Conservation (phyloP, 2,888 invertebrate species). For the Folsomia manolachei region DNA sequence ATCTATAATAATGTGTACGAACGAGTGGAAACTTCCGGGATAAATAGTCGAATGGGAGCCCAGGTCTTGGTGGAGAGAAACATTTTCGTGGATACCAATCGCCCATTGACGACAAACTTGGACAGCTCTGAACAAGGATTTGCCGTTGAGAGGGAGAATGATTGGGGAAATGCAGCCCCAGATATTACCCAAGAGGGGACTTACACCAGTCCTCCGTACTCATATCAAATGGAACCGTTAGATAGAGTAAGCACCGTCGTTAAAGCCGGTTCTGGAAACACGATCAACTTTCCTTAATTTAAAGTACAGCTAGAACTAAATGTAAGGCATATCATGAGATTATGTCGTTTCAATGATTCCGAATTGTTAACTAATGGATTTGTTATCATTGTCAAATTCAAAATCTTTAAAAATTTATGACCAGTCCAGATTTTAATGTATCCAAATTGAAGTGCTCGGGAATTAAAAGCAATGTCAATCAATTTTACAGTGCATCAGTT, state of each 20-base stretch:
- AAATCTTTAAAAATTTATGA: too few species aligned
- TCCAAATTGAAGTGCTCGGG: too few species aligned
- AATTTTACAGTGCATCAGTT: too few species aligned
- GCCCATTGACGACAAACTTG: conserved; percentile 14
- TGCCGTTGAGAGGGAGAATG: conserved; percentile 23
- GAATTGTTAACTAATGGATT: too few species aligned
- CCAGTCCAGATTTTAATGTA: too few species aligned
- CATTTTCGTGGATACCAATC: conserved; percentile 6
- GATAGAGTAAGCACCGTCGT: background rate
- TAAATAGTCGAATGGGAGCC: conserved; percentile 24
- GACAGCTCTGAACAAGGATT: conserved; percentile 19
- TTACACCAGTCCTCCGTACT: conserved; percentile 18
- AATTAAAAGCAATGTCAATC: too few species aligned
- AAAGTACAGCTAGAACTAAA: too few species aligned
- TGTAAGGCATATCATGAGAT: too few species aligned
- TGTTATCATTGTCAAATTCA: too few species aligned
- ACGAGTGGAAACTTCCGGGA: conserved; percentile 14
- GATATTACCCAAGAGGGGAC: conserved; percentile 21
- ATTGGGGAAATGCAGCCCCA: background rate
- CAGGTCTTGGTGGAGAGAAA: conserved; percentile 23
- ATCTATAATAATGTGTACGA: conserved; percentile 25
- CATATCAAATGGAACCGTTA: background rate
- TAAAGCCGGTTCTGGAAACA: conserved; percentile 11
- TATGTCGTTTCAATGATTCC: too few species aligned
- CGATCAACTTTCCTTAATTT: conserved; percentile 12